Evolutionary conservation across 2,113 vertebrate genomes (phyloP).

Genomic region (Gnathonemus longibarbis): DNA sequence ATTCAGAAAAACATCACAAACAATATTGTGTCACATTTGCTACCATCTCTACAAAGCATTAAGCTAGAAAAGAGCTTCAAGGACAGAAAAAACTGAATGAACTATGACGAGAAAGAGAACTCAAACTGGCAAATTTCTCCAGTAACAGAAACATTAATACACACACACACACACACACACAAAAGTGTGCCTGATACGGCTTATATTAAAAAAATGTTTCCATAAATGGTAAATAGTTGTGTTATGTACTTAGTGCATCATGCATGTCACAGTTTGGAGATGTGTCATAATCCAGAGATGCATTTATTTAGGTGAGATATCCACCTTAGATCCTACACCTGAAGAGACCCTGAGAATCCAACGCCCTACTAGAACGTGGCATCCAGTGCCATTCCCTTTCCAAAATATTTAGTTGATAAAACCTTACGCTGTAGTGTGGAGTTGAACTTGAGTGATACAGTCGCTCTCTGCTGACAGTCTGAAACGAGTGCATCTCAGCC

Average conservation of each 20-base stretch:
- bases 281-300: background rate
- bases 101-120: slow-evolving; percentile 1
- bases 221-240: background rate
- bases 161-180: background rate
- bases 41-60: background rate
- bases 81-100: background rate
- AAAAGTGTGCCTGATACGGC: background rate
- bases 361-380: slow-evolving; percentile 19
- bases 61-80: background rate
- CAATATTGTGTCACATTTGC: slow-evolving; percentile 19
- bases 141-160: background rate
- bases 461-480: slow-evolving; percentile 58
- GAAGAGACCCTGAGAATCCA: background rate
- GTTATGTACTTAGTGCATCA: background rate
- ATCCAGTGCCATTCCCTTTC: slow-evolving; percentile 39
- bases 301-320: background rate
- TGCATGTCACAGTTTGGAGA: background rate
- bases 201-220: background rate
- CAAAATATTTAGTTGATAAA: slow-evolving; percentile 55
- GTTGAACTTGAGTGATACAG: slow-evolving; percentile 57
- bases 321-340: background rate
- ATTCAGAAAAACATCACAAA: slow-evolving; percentile 14
- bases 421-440: slow-evolving; percentile 46
- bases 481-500: slow-evolving; percentile 54
- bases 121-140: background rate